Evolutionary conservation across 2,113 vertebrate genomes (phyloP).

Genomic region (Mesitornis unicolor): DNA sequence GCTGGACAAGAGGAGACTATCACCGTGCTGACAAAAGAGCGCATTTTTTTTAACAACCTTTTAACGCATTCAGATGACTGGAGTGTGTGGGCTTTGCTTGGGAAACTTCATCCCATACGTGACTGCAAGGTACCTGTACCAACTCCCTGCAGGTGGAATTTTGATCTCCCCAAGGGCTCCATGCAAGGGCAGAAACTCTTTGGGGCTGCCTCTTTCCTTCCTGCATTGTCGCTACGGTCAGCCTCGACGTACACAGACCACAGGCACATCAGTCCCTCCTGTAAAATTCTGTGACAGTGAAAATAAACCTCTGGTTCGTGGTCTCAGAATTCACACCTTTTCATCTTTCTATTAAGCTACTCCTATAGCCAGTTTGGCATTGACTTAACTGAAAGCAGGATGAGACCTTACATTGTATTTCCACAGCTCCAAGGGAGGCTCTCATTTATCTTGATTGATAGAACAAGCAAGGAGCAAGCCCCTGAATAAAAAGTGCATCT

Average conservation of each 20-base stretch:
- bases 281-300: background rate
- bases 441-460: background rate
- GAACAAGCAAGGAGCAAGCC: background rate
- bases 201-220: accelerated
- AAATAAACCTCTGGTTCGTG: background rate
- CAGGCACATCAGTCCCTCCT: background rate
- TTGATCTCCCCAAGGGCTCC: background rate
- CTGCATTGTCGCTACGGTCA: accelerated
- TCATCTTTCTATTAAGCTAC: background rate
- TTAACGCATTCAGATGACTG: background rate
- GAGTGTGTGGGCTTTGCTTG: background rate
- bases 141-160: background rate
- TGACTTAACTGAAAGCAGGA: background rate
- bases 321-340: background rate
- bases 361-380: background rate
- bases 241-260: background rate
- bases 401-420: background rate
- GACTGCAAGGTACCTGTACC: background rate
- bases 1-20: background rate
- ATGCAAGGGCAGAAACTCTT: background rate
- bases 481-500: background rate
- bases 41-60: background rate
- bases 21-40: background rate
- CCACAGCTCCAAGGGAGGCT: background rate
- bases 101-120: background rate